Conservation (phyloP, 2,888 invertebrate species). For the Ametastegia equiseti region DNA sequence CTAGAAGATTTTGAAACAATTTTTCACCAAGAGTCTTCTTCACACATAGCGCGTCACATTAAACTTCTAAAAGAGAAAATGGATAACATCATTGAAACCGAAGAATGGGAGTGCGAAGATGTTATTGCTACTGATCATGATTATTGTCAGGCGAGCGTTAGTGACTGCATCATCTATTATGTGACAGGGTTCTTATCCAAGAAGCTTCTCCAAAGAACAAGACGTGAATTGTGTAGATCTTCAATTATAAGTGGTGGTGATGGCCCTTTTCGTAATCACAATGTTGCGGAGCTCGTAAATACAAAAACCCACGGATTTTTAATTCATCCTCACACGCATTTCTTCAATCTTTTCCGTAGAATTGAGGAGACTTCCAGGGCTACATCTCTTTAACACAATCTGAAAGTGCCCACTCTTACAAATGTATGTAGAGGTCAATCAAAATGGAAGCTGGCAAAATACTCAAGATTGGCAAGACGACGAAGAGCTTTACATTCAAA, state of each 20-base stretch:
- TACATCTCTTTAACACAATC: no score
- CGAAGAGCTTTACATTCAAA: neutral
- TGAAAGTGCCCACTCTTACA: no score
- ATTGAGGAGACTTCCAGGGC: neutral
- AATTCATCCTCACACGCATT: neutral
- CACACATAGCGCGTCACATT: neutral
- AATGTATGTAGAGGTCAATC: no score
- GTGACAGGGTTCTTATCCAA: neutral
- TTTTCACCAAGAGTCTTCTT: neutral
- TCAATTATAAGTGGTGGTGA: neutral
- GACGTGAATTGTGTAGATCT: neutral
- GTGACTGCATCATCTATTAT: conserved; percentile 11
- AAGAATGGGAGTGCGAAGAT: conserved; percentile 12
- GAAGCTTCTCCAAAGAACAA: neutral
- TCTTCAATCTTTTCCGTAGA: neutral
- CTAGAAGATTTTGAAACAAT: neutral
- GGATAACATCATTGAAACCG: neutral
- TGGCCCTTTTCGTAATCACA: neutral
- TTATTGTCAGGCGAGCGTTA: neutral
- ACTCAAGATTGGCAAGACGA: neutral
- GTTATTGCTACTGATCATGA: neutral
- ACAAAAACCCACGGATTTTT: neutral
- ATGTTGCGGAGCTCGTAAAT: neutral
- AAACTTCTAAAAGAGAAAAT: neutral
- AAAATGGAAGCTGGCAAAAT: neutral